Evolutionary conservation across 2,888 invertebrate genomes (phyloP).

Genomic region (Rhopalosiphum nymphaeae): DNA sequence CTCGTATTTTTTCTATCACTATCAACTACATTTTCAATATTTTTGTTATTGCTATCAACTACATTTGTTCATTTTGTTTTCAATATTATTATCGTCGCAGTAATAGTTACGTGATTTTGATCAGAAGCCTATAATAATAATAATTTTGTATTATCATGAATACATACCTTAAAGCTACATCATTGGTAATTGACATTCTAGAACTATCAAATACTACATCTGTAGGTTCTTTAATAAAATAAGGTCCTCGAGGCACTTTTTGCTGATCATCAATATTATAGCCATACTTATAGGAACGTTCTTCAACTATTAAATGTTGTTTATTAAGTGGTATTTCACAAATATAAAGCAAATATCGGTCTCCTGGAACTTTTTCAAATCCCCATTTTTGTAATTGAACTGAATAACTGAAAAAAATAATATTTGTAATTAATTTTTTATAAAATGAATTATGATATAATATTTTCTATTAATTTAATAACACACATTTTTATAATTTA

Average conservation of each 20-base stretch:
- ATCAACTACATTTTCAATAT: no score
- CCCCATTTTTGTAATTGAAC: constrained; percentile 79
- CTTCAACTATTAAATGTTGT: constrained; percentile 80
- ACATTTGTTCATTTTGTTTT: no score
- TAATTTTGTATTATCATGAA: constrained; percentile 10
- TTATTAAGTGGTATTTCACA: constrained; percentile 87
- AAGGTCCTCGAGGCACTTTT: constrained; percentile 88
- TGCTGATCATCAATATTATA: constrained; percentile 84
- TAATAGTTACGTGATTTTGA: no score
- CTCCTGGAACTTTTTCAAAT: constrained; percentile 83
- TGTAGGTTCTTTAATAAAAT: constrained; percentile 86
- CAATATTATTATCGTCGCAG: no score
- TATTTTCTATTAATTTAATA: not conserved
- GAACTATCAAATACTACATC: constrained; percentile 87
- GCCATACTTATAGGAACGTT: constrained; percentile 88
- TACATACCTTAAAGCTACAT: constrained; percentile 78
- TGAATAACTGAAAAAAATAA: constrained; percentile 47
- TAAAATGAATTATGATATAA: not conserved
- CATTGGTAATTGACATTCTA: constrained; percentile 78
- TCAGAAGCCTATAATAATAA: not conserved
- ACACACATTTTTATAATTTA: not conserved
- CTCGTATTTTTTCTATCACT: no score
- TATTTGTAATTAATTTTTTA: no score
- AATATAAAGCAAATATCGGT: constrained; percentile 83
- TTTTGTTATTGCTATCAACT: no score